Evolutionary conservation across 2,113 vertebrate species (phyloP).

Genomic region (Alces alces): DNA sequence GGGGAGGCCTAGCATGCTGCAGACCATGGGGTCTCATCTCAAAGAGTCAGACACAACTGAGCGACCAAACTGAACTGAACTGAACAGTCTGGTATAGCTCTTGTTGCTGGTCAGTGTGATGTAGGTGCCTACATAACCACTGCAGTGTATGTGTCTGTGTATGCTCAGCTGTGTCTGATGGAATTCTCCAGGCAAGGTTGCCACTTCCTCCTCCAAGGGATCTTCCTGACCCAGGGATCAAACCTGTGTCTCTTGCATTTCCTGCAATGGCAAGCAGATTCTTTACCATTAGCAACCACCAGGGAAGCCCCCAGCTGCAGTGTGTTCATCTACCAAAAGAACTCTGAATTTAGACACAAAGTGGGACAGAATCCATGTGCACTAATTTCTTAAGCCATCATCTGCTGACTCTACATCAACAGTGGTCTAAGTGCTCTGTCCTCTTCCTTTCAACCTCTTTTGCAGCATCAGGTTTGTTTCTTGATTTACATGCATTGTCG

Average conservation of each 20-base stretch:
- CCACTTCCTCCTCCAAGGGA: neutral
- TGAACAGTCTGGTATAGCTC: neutral
- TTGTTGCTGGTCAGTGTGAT: neutral
- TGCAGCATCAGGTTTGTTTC: neutral
- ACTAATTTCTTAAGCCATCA: neutral
- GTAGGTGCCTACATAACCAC: neutral
- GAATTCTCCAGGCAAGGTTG: neutral
- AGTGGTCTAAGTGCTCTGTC: neutral
- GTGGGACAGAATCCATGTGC: neutral
- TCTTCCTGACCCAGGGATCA: neutral
- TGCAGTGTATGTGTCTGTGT: neutral
- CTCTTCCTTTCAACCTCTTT: neutral
- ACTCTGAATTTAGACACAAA: neutral
- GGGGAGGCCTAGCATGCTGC: neutral
- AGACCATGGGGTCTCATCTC: neutral
- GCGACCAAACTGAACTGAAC: neutral
- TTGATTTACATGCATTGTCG: neutral
- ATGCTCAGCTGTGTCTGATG: neutral
- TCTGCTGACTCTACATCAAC: neutral
- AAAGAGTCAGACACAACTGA: neutral
- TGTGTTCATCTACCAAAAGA: neutral
- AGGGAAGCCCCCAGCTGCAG: neutral
- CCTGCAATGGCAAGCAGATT: neutral
- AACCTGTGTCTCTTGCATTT: neutral
- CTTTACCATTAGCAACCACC: neutral